A percentile compares a stretch with the other conserved stretches of the same genome.
phyloP scores from a whole-genome alignment of 2,797 vertebrate species.

The Acanthopagrus latus region DNA sequence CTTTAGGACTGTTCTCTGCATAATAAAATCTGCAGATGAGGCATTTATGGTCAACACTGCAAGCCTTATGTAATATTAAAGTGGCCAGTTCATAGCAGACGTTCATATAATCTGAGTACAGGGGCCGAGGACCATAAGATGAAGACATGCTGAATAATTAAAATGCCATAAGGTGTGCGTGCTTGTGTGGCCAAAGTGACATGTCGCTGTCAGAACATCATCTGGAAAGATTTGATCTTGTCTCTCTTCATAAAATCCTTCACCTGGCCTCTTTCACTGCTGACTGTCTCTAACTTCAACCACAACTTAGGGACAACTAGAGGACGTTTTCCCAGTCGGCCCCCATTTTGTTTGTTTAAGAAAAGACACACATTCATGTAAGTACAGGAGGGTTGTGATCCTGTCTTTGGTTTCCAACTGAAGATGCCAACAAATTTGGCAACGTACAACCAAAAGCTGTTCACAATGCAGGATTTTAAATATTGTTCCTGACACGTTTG shows the following conservation, averaged over 20 bases:
- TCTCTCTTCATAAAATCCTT: background rate
- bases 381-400: too few relatives aligned
- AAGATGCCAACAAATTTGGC: background rate
- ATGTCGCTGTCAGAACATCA: background rate
- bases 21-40: constrained; percentile 23
- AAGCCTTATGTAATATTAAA: constrained; percentile 45
- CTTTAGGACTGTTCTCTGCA: constrained; percentile 37
- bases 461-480: background rate
- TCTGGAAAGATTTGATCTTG: background rate
- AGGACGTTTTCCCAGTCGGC: background rate
- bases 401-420: background rate
- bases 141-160: constrained; percentile 55
- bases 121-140: constrained; percentile 24
- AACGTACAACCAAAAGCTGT: background rate
- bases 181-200: constrained; percentile 8
- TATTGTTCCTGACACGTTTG: background rate
- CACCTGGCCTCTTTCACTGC: background rate
- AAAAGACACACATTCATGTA: background rate
- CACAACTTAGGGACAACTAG: too few relatives aligned
- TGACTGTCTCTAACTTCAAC: background rate
- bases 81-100: constrained; percentile 2
- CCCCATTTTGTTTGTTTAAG: background rate
- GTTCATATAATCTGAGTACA: constrained; percentile 37
- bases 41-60: constrained; percentile 30
- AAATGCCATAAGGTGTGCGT: constrained; percentile 19